Evolutionary conservation across 2,113 vertebrate genomes (phyloP), one percentile per base, ranked within the genome.

Genomic region (Sphyrna mokarran): DNA sequence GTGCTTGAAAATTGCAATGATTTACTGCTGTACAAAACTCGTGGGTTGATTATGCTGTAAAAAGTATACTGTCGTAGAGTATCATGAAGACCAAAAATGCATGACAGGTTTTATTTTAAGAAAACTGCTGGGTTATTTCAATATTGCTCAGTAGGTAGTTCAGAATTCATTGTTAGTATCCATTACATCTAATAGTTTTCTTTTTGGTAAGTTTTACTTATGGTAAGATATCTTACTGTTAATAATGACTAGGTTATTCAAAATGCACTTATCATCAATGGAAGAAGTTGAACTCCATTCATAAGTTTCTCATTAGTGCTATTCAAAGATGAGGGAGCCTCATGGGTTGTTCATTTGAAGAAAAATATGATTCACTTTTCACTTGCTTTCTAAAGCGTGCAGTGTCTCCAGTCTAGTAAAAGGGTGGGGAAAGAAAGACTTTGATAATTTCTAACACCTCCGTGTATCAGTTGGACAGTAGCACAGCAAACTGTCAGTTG

Each of bases 401-500:
- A 48, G n/a, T 40, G 37, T 40, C 37, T 66, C 54, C n/a, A 26
- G 95, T 66, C 18, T 85, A 68, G 66, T 72, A 89, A 43, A 29
- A 48, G 33, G 68, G 43, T 20, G 69, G 68, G 83, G 23, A 69
- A 48, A 54, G 85, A 48, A 83, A 95, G 68, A 33, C 63, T 86
- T 86, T 68, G 83, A 80, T 58, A 40, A 58, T 96, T 94, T 93
- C 48, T 48, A 97, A 96, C 96, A 97, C 96, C 96, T 97, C 96
- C 96, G 95, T 96, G 96, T 0, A 94, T 95, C 96, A 96, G 94
- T 95, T 96, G 96, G 96, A 96, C 96, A 97, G 96, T 96, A 95
- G 95, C 66, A 16, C 96, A 93, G 95, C 96, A 96, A 96, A 78
- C 96, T 97, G 96, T 96, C 96, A 95, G 20, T 87, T 96, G 94